Evolutionary conservation across 2,888 invertebrate genomes (phyloP), one percentile per base, ranked within the genome.

Genomic region (Serripes groenlandicus): DNA sequence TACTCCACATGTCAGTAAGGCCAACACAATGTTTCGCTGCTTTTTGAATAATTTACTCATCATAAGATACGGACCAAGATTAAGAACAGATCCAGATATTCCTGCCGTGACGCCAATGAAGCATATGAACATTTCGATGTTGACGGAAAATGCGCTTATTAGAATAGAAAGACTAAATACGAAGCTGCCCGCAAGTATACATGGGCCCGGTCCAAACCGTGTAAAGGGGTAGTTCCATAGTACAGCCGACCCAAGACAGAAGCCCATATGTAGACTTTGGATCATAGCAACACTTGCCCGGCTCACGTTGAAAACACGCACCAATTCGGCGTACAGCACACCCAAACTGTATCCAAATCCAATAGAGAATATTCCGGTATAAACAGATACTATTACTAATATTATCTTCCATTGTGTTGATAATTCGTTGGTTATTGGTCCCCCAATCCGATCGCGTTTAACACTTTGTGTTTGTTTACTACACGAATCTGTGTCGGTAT

Each of bases 321-420:
- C 52, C 3, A 78, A 23, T 35, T 73, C 68, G 7, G 78, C 58
- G 32, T 78, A 78, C 7, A 78, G 30, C 18, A 78, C 73, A 60
- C 73, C 52, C 28, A 78, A 73, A 32, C 73, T 54, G 37, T 56
- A 68, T 23, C 73, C 69, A 60, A 78, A 78, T 9, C 78, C 78
- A 7, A 73, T 54, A 0, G 78, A 56, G 21, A 62, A 62, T 0
- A 62, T 62, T 4, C 32, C 32, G 64, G 49, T 62, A n/a, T 34
- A 62, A 15, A 62, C 32, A 0, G 34, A 62, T 21, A 15, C 30
- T 1, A 34, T 15, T 3, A 34, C 15, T 3, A 62, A 34, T 21
- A n/a, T 2, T 32, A 62, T 62, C 21, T 62, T 32, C 62, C 62
- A 62, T 62, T 30, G 7, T 4, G 62, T 32, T 1, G 34, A 32